These are phyloP conservation scores for Excalfactoria chinensis DNA, from an alignment of 2,113 vertebrate species.

Conservation along the genomic window DNA sequence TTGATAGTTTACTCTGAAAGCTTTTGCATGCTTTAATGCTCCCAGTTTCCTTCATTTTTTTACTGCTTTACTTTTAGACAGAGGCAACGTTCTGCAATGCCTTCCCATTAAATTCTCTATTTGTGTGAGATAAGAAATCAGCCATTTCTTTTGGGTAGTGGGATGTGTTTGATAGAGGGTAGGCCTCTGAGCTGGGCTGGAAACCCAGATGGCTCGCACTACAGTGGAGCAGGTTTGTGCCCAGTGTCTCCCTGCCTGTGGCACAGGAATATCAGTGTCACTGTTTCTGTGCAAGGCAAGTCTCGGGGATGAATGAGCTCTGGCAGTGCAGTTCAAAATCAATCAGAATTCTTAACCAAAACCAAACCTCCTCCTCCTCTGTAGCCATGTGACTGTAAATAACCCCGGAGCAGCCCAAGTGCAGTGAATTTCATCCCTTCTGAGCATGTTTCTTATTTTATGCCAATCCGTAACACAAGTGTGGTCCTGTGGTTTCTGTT, in stretches of 20 bases:
- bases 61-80: neutral
- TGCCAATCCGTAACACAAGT: slow-evolving; percentile 28
- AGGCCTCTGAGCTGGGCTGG: neutral
- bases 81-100: neutral
- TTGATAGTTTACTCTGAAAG: neutral
- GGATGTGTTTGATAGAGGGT: neutral
- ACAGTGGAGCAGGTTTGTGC: neutral
- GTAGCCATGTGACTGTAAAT: neutral
- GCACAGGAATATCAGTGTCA: neutral
- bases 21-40: accelerated
- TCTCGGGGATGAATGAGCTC: slow-evolving; percentile 7
- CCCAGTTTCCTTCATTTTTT: neutral
- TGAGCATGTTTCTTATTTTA: slow-evolving; percentile 68
- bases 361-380: slow-evolving; percentile 21
- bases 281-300: neutral
- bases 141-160: neutral
- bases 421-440: neutral
- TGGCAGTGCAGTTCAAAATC: neutral
- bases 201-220: neutral
- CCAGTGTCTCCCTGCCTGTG: neutral
- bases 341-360: slow-evolving; percentile 28
- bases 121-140: neutral
- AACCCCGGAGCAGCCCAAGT: neutral
- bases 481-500: slow-evolving; percentile 61
- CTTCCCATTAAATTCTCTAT: neutral